A percentile compares a stretch with the other conserved stretches of the same genome.
phyloP scores from a whole-genome alignment of 2,888 invertebrate genomes.

The Eupithecia pulchellata region DNA sequence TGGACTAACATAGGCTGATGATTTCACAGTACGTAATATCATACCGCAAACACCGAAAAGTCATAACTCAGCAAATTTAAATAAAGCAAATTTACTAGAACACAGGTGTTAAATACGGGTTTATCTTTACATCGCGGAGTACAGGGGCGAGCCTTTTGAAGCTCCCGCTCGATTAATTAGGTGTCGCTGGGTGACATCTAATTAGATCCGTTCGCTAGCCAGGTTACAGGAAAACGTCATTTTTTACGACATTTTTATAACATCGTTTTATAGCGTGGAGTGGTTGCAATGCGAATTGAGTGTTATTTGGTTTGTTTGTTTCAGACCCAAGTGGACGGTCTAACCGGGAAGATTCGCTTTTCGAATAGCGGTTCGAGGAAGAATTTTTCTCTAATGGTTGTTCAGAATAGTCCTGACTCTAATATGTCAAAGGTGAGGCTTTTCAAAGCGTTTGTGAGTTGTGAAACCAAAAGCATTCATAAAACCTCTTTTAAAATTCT shows the following conservation, averaged over 20 bases:
- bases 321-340: slow-evolving; percentile 94
- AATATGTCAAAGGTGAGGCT: slow-evolving; percentile 81
- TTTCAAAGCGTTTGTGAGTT: neutral
- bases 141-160: slow-evolving; percentile 45
- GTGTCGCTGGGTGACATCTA: slow-evolving; percentile 61
- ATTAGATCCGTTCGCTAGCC: slow-evolving; percentile 58
- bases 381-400: slow-evolving; percentile 94
- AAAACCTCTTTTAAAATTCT: too few relatives aligned
- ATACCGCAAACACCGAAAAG: slow-evolving; percentile 36
- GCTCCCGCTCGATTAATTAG: slow-evolving; percentile 61
- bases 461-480: neutral
- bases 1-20: too few relatives aligned
- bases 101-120: slow-evolving; percentile 63
- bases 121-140: slow-evolving; percentile 56
- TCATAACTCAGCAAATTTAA: slow-evolving; percentile 59
- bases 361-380: slow-evolving; percentile 93
- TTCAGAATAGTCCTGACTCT: slow-evolving; percentile 95
- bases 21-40: slow-evolving; percentile 44
- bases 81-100: slow-evolving; percentile 58
- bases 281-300: slow-evolving; percentile 46
- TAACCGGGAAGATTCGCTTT: slow-evolving; percentile 95
- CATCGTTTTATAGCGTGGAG: slow-evolving; percentile 32
- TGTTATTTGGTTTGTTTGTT: slow-evolving; percentile 62
- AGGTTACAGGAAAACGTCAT: slow-evolving; percentile 42
- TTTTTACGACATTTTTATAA: slow-evolving; percentile 29